Base-by-base conservation (phyloP, 2,113 vertebrate genomes). In the Cyanoderma ruficeps region DNA sequence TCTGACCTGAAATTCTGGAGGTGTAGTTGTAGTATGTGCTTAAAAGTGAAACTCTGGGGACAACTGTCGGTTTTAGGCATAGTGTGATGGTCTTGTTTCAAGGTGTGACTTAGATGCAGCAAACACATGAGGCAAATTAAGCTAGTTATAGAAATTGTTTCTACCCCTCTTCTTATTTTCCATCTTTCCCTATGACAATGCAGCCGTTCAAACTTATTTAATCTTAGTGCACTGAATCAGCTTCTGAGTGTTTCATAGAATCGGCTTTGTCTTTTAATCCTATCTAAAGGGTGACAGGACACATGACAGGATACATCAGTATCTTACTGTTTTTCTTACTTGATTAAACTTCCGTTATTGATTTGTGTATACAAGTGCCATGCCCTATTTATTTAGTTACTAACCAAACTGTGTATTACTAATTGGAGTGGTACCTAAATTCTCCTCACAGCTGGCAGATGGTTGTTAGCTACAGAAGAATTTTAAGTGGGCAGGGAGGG, bases 371-470 rank as follows among this genome's bases (percentile, higher is more conserved):
- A 24, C 46, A 57, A 70, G 37, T 24, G 27, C 8, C 6, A 31
- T 63, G 56, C 10, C 17, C 23, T 63, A 27, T 83, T 87, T 31
- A 79, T 68, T 82, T 61, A 76, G 37, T 69, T 52, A 55, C 9
- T 20, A 39, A 67, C 85, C 47, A 74, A 75, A 68, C 3, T 55
- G 33, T 55, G 30, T 18, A 3, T 80, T 74, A 44, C 52, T 90
- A 83, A 56, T 31, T 2, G 4, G 27, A 75, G 22, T 30, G 56
- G 25, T 49, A 57, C 63, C 37, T 50, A 42, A 33, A 44, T 89
- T 93, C 42, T 91, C 27, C 83, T 94, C 50, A 80, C 19, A 72
- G 70, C 87, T 95, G 84, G 89, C 39, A 69, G 77, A 61, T 80
- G 68, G 50, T 42, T 91, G 60, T 53, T 76, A 82, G 35, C 31